A percentile compares a stretch with the other conserved stretches of the same genome.
Conservation (phyloP, 2,888 invertebrate genomes). For the Agrotis clavis region DNA sequence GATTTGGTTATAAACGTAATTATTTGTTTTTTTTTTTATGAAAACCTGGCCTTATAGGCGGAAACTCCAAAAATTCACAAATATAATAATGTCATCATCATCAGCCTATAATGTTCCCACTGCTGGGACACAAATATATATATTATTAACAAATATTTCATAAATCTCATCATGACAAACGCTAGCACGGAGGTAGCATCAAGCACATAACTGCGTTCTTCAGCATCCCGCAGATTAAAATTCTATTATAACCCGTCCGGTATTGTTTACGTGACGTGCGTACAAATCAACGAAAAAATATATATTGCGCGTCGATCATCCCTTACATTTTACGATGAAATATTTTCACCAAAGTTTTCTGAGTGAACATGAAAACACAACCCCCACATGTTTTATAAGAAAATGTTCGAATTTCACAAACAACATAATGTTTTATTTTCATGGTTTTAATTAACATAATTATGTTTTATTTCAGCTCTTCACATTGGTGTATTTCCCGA, state of each 20-base stretch:
- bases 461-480: constrained; percentile 75
- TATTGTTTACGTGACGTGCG: constrained; percentile 58
- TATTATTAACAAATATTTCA: not conserved
- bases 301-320: constrained; percentile 31
- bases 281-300: constrained; percentile 52
- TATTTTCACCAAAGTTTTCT: constrained; percentile 37
- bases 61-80: not conserved
- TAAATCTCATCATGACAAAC: constrained; percentile 20
- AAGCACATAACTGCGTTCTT: constrained; percentile 40
- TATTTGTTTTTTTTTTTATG: no score
- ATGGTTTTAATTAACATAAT: constrained; percentile 29
- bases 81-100: no score
- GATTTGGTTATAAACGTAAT: no score
- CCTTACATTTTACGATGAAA: constrained; percentile 33
- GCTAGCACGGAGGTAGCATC: constrained; percentile 9
- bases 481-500: constrained; percentile 75
- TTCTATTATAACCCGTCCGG: constrained; percentile 57
- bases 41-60: no score
- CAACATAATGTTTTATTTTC: constrained; percentile 14
- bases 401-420: constrained; percentile 38
- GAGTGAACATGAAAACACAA: constrained; percentile 24
- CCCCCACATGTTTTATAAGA: constrained; percentile 23
- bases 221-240: constrained; percentile 56
- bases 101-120: no score
- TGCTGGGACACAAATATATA: no score